Evolutionary conservation across 1,140 invertebrate genomes (phyloP), one percentile per base, ranked within the genome.

Genomic region (Phymastichus coffea): DNA sequence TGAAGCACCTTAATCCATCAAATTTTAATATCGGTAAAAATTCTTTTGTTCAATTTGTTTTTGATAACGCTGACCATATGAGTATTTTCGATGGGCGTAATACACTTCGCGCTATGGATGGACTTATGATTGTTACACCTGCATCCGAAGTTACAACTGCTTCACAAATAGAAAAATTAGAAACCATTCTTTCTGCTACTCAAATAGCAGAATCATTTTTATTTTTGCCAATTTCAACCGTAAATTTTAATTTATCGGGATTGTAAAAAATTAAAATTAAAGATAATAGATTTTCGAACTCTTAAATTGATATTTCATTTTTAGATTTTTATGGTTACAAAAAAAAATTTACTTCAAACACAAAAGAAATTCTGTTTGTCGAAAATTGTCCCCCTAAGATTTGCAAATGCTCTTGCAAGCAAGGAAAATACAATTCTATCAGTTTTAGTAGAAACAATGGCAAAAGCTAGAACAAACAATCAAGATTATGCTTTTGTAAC

Each of bases 401-500:
- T 68, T 47, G 57, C 65, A 14, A 52, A 66, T 56, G 3, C 23
- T 46, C 49, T 46, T 37, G 33, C 63, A 17, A 65, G 41, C 35
- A 46, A 60, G 25, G 41, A 65, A 46, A 35, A 64, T 30, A 64
- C 67, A 4, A 53, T 70, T 22, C 58, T 44, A 41, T 63, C 68
- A 26, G 38, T 55, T 46, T 40, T 64, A 23, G 28, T 44, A 33
- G 3, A 26, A 26, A 58, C 63, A 19, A 26, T 49, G 15, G 33
- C 63, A 23, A 56, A 63, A 47, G 17, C 19, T 17, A 57, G 59
- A 44, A 1, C 26, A 28, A 15, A 41, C 14, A 14, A 51, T 10
- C 70, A 73, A 63, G 68, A 54, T 35, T 66, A 59, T 4, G 60
- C 53, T 51, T 54, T 76, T 19, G 66, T 76, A 0, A 76, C 70